Conservation (phyloP, 2,113 vertebrate species). For the Puffinus mauretanicus region DNA sequence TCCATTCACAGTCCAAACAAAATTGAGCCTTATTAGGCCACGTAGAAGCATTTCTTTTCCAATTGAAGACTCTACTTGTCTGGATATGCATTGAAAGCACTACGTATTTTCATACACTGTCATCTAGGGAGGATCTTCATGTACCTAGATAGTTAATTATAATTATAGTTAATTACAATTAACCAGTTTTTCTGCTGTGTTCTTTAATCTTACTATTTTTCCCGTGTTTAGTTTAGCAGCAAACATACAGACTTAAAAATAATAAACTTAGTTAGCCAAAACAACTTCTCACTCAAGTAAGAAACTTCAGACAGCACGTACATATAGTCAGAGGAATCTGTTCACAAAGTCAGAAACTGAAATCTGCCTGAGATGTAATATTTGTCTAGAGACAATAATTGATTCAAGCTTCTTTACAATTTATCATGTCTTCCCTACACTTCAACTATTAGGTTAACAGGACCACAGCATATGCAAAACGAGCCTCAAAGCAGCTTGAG, state of each 20-base stretch:
- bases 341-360: background rate
- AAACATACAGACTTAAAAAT: background rate
- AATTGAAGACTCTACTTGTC: background rate
- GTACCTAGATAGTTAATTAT: background rate
- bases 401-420: background rate
- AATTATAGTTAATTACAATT: background rate
- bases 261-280: background rate
- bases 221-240: background rate
- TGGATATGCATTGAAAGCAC: background rate
- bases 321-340: background rate
- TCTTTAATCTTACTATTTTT: background rate
- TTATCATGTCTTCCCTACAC: background rate
- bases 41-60: background rate
- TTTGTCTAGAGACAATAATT: background rate
- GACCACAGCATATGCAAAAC: background rate
- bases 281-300: background rate
- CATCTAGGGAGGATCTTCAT: background rate
- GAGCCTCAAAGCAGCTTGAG: background rate
- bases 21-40: background rate
- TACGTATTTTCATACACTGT: background rate
- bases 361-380: background rate
- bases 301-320: background rate
- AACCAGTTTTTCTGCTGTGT: background rate
- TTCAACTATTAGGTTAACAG: background rate
- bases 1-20: background rate